Conservation (phyloP, 2,113 vertebrate genomes). For the Scytalopus superciliaris region DNA sequence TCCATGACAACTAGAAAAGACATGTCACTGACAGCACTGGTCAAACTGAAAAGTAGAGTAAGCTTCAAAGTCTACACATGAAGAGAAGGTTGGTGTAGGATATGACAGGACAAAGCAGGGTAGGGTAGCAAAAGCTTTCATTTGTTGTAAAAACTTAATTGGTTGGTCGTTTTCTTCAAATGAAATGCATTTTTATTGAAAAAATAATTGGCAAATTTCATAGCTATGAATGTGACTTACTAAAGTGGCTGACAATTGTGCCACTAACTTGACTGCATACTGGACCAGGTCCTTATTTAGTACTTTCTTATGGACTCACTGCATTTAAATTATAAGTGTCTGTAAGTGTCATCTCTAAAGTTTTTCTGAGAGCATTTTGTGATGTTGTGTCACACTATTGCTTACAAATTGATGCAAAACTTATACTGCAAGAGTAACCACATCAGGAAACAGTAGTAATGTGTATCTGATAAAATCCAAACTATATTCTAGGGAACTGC, state of each 20-base stretch:
- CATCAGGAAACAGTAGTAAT: conserved; percentile 5
- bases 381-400: background rate
- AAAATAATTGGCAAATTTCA: background rate
- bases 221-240: background rate
- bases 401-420: background rate
- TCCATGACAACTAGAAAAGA: background rate
- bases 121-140: background rate
- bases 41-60: background rate
- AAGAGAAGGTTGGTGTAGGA: background rate
- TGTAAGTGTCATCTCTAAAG: background rate
- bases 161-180: background rate
- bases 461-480: background rate
- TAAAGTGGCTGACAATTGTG: background rate
- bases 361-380: background rate
- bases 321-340: background rate
- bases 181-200: background rate
- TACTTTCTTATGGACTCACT: background rate
- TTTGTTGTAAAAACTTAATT: background rate
- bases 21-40: background rate
- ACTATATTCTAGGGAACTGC: background rate
- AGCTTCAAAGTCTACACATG: background rate
- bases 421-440: background rate
- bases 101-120: background rate
- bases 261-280: background rate
- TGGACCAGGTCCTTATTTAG: background rate